Evolutionary conservation across 2,797 vertebrate genomes (phyloP).

Genomic region (Sebastes oblongus): DNA sequence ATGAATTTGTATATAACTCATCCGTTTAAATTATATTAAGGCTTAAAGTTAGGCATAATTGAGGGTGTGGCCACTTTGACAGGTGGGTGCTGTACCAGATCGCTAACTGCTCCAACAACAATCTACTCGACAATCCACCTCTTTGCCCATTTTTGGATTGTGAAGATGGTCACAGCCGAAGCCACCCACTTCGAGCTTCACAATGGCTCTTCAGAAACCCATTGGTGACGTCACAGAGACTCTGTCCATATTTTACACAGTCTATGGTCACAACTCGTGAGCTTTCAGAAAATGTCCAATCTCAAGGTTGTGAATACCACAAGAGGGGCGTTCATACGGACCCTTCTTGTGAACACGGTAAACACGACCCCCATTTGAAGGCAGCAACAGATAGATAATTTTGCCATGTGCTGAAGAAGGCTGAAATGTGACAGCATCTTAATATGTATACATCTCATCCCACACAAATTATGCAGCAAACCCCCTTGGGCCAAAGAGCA

Average conservation of each 20-base stretch:
- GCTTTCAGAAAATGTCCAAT: background rate
- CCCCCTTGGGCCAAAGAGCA: background rate
- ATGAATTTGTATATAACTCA: no score
- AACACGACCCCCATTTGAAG: background rate
- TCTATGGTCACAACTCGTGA: background rate
- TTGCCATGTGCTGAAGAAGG: background rate
- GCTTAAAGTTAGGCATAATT: no score
- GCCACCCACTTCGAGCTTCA: no score
- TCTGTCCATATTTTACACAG: background rate
- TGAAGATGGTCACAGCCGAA: background rate
- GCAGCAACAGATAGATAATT: background rate
- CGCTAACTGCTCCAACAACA: no score
- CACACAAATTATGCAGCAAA: constrained; percentile 9
- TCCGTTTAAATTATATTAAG: no score
- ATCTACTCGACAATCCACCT: background rate
- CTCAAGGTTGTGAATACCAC: background rate
- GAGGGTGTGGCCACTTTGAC: no score
- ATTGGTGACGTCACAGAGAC: background rate
- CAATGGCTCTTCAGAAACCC: background rate
- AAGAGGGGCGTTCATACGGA: background rate
- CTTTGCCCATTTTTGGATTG: background rate
- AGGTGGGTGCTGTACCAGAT: no score
- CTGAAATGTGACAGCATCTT: constrained; percentile 1
- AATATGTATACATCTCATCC: constrained; percentile 10
- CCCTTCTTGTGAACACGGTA: background rate